Base-by-base conservation (phyloP, 1,140 invertebrate species). In the Phymastichus coffea region DNA sequence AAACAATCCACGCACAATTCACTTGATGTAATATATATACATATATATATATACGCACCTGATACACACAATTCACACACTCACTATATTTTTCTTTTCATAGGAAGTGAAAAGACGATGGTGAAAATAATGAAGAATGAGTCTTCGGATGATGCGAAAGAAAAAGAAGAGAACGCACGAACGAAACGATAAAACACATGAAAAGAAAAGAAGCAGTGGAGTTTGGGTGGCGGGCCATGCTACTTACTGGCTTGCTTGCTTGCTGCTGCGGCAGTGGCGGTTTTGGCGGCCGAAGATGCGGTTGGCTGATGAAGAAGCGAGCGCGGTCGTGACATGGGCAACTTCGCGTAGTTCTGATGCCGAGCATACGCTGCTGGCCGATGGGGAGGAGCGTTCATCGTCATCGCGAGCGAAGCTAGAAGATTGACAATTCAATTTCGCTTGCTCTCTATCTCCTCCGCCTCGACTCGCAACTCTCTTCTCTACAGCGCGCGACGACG, bases 391-490 rank as follows among this genome's bases (percentile, higher is more conserved):
- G 75, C 77, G 71, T 70, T 78, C 69, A 77, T 80, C 68, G 76
- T 78, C 69, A 77, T 80, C 68, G 76, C 78, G 73, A 79, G 78
- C 73, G 72, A 80, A 72, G 77, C 78, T 80, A 79, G 62, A 80
- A 80, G 52, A 61, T 44, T 6, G 12, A 61, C 23, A 23, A 38
- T 1, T 26, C n/a, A 48, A 22, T 30, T 4, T 6, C 35, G 4
- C n/a, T 20, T n/a, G n/a, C n/a, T n/a, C 14, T 23, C 2, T 10
- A 26, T 14, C 4, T 40, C 33, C 48, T 17, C 20, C 15, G 6
- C 26, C 22, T n/a, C 10, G n/a, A 20, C 9, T 33, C 20, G 15
- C 6, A 3, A 14, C 2, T 43, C 8, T 41, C 22, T 22, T 41
- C 14, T 43, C 40, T 7, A 43, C 17, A 22, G 19, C 10, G 3